These are phyloP conservation scores for Irena cyanogastra DNA, from an alignment of 2,113 vertebrate species.

Conservation along the genomic window DNA sequence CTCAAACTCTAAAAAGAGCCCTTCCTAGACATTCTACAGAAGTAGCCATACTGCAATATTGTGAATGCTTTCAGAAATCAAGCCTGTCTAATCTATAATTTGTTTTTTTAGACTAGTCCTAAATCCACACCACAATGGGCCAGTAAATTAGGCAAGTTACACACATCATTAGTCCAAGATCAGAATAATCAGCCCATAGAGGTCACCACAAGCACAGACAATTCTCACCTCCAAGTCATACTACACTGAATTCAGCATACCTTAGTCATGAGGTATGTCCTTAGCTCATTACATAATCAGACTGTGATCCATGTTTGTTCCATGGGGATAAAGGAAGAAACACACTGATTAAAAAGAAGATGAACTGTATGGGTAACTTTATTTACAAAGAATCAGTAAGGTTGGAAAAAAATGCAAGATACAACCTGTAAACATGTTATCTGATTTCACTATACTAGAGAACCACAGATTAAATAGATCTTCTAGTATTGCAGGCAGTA, in stretches of 20 bases:
- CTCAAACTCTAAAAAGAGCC: background rate
- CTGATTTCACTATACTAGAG: background rate
- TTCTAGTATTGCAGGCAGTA: background rate
- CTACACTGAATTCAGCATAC: background rate
- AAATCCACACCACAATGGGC: background rate
- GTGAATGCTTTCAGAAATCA: background rate
- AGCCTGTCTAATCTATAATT: background rate
- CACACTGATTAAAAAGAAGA: background rate
- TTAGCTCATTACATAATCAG: background rate
- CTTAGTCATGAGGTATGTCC: no score
- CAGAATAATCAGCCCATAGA: background rate
- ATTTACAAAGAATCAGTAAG: background rate
- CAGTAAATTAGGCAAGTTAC: background rate
- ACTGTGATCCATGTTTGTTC: background rate
- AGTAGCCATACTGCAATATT: background rate
- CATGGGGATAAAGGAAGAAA: background rate
- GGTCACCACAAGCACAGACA: background rate
- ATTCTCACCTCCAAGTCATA: background rate
- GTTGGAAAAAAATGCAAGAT: background rate
- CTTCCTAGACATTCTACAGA: background rate
- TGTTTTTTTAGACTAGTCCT: background rate
- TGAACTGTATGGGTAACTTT: background rate
- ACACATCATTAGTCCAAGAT: background rate
- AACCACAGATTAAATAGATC: background rate
- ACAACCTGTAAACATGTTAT: background rate